Evolutionary conservation across 2,797 vertebrate genomes (phyloP), one percentile per base, ranked within the genome.

Genomic region (Poeciliopsis gracilis): DNA sequence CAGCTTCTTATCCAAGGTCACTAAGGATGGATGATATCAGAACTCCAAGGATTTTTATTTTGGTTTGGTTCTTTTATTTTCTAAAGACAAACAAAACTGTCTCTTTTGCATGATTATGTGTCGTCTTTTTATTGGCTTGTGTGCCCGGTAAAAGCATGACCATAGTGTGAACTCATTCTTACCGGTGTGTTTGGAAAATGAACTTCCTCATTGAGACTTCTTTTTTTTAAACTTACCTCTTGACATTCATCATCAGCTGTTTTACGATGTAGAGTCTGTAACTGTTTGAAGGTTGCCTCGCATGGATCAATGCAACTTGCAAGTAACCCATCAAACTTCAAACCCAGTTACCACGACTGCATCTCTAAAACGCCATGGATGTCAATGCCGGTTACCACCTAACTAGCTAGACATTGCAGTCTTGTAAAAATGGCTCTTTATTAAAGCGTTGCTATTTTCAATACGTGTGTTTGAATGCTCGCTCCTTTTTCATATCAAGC

Each of bases 361-460:
- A 87, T 91, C 85, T 93, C 85, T 89, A 93, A 94, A 94, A 94
- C 93, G 84, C 69, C 88, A 87, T 94, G 93, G 89, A 95, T 93
- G 93, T 93, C 91, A 92, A 93, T 90, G 92, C 89, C 91, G 80
- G 88, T 91, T 86, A 89, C 88, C 92, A 93, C 90, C 89, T 93
- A 93, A 94, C 93, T 93, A 94, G 93, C 92, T 91, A 87, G 89
- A 94, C 93, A 92, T 94, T 91, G 90, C 93, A 93, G 93, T 95
- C 94, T 92, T 95, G 94, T 95, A 94, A 94, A 94, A 93, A 93
- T 90, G 83, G 92, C 92, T 93, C 93, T 94, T 95, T 94, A 94
- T 95, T 93, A 94, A 94, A 94, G 91, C 94, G 88, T 94, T 94
- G 93, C 91, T 94, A 94, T 94, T 94, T 95, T 95, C 93, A 94